Percentiles rank a stretch among this genome's conserved stretches.
These are phyloP conservation scores for Pomatorhinus ruficollis DNA, from an alignment of 2,113 vertebrate genomes.

Conservation along the genomic window DNA sequence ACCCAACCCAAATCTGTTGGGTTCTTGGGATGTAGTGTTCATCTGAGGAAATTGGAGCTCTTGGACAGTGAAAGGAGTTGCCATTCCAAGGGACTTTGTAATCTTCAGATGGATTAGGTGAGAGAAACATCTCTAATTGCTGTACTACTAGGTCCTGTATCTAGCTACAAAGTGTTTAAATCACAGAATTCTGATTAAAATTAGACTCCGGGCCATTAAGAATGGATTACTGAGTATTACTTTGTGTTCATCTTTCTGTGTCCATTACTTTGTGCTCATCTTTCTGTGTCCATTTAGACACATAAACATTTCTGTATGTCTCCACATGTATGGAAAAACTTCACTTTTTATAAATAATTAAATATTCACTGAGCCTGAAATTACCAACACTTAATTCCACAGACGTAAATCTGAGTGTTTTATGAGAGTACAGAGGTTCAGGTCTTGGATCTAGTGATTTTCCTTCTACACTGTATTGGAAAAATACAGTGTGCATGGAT, in stretches of 20 bases:
- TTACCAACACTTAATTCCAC: not conserved
- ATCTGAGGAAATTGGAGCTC: not conserved
- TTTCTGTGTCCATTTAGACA: not conserved
- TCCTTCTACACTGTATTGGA: not conserved
- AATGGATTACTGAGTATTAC: not conserved
- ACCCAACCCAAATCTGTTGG: rapidly evolving
- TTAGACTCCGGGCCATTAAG: not conserved
- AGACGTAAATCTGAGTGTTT: not conserved
- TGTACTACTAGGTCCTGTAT: not conserved
- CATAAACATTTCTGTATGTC: not conserved
- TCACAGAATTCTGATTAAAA: not conserved
- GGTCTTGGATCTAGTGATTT: not conserved
- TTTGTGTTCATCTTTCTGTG: not conserved
- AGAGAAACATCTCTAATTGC: not conserved
- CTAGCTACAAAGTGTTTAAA: not conserved
- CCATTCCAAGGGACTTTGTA: not conserved
- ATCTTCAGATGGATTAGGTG: not conserved
- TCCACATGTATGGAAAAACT: not conserved
- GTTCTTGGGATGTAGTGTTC: not conserved
- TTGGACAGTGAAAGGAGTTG: not conserved
- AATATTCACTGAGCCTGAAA: not conserved
- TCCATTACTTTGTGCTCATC: not conserved
- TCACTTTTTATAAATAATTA: not conserved
- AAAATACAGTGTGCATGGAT: not conserved
- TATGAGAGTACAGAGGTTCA: not conserved